Percentiles rank a stretch among this genome's conserved stretches.
Conservation (phyloP, 2,113 vertebrate species). For the Puntigrus tetrazona region DNA sequence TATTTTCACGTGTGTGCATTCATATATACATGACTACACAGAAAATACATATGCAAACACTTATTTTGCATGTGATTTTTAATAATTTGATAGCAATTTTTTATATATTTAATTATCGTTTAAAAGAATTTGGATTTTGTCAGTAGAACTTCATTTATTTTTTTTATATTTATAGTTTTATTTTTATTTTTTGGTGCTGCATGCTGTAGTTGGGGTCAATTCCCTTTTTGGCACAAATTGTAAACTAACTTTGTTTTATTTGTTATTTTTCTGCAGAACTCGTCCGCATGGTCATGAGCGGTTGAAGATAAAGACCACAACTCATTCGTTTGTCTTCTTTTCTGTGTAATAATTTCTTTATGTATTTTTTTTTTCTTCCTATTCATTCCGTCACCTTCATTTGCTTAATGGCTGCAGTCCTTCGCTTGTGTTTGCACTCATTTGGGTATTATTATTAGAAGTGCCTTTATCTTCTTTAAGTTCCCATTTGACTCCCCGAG, state of each 20-base stretch:
- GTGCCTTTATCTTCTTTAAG: conserved; percentile 77
- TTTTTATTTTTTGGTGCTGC: not conserved
- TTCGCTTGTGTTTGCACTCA: conserved; percentile 27
- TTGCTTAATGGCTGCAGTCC: conserved; percentile 15
- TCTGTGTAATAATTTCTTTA: conserved; percentile 27
- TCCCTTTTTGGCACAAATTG: conserved; percentile 13
- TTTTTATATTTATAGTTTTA: too few species aligned
- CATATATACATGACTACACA: too few species aligned
- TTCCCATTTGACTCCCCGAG: conserved; percentile 48
- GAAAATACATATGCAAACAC: too few species aligned
- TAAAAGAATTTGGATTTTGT: not conserved
- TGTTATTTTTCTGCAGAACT: conserved; percentile 68
- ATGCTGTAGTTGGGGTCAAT: conserved; percentile 63
- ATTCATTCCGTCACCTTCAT: conserved; percentile 49
- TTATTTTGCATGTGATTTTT: too few species aligned
- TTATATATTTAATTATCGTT: not conserved
- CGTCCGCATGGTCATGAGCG: conserved; percentile 80
- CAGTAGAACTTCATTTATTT: not conserved
- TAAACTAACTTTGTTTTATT: conserved; percentile 52
- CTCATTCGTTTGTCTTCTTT: conserved; percentile 43
- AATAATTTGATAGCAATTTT: too few species aligned
- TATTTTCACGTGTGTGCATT: too few species aligned
- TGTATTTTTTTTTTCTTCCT: conserved; percentile 41
- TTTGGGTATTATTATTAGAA: conserved; percentile 74
- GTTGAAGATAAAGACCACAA: conserved; percentile 68